Percentiles rank a stretch among this genome's conserved stretches.
Evolutionary conservation across 2,797 vertebrate species (phyloP).

Genomic region (Gymnodraco acuticeps): DNA sequence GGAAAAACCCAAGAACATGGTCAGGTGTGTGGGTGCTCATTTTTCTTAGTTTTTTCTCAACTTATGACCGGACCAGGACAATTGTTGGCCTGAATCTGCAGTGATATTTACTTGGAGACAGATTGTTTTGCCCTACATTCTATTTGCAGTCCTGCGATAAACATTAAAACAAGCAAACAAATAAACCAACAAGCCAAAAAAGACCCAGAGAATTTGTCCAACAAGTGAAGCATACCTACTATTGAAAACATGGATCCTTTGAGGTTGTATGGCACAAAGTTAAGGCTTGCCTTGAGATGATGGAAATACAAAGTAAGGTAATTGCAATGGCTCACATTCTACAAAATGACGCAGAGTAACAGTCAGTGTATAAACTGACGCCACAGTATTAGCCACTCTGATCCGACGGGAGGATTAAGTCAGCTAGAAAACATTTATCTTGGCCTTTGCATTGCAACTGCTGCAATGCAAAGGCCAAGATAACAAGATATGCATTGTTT

Average conservation of each 20-base stretch:
- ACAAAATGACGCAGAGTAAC: not conserved
- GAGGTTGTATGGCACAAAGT: not conserved
- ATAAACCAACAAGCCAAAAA: conserved; percentile 1
- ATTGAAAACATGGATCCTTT: conserved; percentile 2
- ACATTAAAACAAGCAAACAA: conserved; percentile 11
- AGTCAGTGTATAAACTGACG: not conserved
- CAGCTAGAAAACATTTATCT: not conserved
- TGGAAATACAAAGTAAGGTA: not conserved
- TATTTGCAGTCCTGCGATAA: conserved; percentile 25
- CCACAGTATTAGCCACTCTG: not conserved
- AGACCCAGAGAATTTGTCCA: not conserved
- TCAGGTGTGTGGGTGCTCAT: conserved; percentile 29
- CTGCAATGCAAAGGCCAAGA: not conserved
- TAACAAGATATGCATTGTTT: conserved; percentile 1
- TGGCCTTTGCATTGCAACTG: not conserved
- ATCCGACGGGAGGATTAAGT: not conserved
- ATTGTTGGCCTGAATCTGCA: conserved; percentile 65
- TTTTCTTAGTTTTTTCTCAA: conserved; percentile 29
- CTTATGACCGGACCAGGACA: conserved; percentile 50
- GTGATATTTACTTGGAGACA: conserved; percentile 45
- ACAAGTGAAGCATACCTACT: not conserved
- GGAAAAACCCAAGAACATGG: not conserved
- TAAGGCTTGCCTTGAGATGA: not conserved
- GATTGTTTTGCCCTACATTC: conserved; percentile 65
- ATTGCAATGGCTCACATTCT: not conserved